Evolutionary conservation across 2,888 invertebrate genomes (phyloP).

Genomic region (Lysandra coridon): DNA sequence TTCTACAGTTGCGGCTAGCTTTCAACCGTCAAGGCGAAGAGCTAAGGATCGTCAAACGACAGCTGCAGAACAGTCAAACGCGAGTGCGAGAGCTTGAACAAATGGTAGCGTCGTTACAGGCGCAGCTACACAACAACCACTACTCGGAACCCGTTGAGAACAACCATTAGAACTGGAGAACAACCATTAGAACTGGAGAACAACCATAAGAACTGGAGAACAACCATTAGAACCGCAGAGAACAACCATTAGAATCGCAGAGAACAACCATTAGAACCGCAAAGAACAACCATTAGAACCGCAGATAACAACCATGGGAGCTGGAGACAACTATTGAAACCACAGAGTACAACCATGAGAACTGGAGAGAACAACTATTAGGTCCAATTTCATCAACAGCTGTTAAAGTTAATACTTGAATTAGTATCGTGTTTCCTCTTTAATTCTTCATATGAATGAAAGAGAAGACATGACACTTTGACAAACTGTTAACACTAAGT

Average conservation of each 20-base stretch:
- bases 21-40: constrained; percentile 90
- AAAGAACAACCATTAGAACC: background rate
- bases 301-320: too few relatives aligned
- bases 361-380: too few relatives aligned
- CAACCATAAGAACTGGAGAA: background rate
- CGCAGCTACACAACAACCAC: constrained; percentile 40
- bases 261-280: background rate
- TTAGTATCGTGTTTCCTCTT: too few relatives aligned
- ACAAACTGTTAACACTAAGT: too few relatives aligned
- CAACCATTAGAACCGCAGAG: background rate
- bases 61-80: constrained; percentile 88
- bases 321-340: too few relatives aligned
- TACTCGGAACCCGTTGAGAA: background rate
- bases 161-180: constrained; percentile 2
- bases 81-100: constrained; percentile 91
- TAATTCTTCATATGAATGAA: too few relatives aligned
- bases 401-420: too few relatives aligned
- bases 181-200: too few relatives aligned
- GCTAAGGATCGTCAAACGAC: constrained; percentile 87
- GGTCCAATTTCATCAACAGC: too few relatives aligned
- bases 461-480: too few relatives aligned
- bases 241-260: background rate
- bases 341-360: too few relatives aligned
- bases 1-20: constrained; percentile 84
- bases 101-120: constrained; percentile 83